Percentiles rank a stretch among this genome's conserved stretches.
Conservation (phyloP, 2,888 invertebrate genomes). For the Electrophaes corylata region DNA sequence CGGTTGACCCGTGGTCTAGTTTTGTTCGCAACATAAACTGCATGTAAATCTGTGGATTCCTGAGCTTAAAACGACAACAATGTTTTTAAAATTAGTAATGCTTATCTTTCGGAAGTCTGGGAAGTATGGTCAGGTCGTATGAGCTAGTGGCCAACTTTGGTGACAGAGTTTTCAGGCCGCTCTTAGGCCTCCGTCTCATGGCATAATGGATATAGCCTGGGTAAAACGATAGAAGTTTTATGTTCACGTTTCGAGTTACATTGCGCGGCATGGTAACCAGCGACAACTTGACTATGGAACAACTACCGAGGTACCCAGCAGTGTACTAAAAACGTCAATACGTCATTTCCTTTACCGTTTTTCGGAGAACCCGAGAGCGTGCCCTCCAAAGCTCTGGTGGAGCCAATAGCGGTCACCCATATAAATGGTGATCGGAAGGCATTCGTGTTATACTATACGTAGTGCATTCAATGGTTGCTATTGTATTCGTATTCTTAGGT, state of each 20-base stretch:
- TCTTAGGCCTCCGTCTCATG: no score
- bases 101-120: slow-evolving; percentile 38
- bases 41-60: slow-evolving; percentile 15
- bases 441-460: slow-evolving; percentile 32
- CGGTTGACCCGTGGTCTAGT: no score
- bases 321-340: no score
- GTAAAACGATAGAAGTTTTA: no score
- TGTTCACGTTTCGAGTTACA: no score
- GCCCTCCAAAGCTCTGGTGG: no score
- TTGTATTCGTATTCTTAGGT: slow-evolving; percentile 37
- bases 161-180: background rate
- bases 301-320: no score
- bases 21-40: background rate
- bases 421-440: background rate
- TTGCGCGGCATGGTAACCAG: no score
- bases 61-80: slow-evolving; percentile 8
- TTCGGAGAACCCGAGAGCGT: no score
- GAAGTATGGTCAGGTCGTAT: background rate
- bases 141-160: background rate
- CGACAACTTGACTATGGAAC: no score
- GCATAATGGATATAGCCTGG: no score
- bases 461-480: slow-evolving; percentile 37
- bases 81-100: slow-evolving; percentile 1
- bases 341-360: no score
- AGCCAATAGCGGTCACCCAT: background rate